Conservation (phyloP, 2,113 vertebrate genomes). For the Pseudopodoces humilis region DNA sequence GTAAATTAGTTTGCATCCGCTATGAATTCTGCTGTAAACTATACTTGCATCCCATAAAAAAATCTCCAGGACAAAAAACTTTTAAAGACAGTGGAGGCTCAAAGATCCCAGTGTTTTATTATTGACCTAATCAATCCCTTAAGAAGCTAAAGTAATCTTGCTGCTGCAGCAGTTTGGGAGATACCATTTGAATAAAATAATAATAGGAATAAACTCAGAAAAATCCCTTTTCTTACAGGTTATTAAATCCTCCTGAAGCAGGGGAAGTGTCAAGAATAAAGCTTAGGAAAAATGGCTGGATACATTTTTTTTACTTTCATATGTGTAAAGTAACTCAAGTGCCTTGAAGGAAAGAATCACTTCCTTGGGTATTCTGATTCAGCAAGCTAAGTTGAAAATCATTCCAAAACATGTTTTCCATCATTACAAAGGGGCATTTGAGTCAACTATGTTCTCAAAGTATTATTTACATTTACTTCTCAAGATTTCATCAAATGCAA, state of each 20-base stretch:
- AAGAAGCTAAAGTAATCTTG: not conserved
- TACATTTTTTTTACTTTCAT: not conserved
- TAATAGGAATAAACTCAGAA: not conserved
- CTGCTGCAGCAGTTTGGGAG: not conserved
- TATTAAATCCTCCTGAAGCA: not conserved
- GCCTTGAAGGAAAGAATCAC: not conserved
- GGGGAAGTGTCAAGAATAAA: not conserved
- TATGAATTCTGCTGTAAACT: not conserved
- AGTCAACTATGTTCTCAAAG: not conserved
- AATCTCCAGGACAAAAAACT: not conserved
- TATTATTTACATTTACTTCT: not conserved
- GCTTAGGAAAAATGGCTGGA: not conserved
- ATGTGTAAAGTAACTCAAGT: not conserved
- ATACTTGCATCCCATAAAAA: not conserved
- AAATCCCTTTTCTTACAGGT: not conserved
- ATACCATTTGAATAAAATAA: not conserved
- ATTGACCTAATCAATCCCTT: not conserved
- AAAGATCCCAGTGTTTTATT: not conserved
- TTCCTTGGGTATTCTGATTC: not conserved
- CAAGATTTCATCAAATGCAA: conserved; percentile 41
- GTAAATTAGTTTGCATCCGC: not conserved
- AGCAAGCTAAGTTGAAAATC: not conserved
- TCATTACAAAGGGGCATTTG: not conserved
- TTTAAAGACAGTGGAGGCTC: not conserved
- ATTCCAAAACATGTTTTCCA: not conserved